Evolutionary conservation across 64 coral and sea anemone genomes (phyloP).

Genomic region (Montipora sp.): DNA sequence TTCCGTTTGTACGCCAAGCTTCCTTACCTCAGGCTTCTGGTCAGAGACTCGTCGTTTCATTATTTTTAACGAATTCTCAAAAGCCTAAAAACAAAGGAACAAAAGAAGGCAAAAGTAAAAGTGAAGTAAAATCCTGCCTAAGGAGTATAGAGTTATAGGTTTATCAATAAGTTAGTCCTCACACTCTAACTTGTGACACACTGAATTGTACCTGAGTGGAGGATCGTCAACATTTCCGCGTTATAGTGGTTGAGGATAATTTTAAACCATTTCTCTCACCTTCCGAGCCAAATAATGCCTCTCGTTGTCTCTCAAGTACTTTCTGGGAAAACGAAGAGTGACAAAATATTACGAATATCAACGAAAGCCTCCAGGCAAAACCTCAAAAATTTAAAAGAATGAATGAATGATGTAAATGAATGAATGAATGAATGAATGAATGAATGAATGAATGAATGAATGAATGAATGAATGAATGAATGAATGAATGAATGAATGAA

Average conservation of each 20-base stretch:
- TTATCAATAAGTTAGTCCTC: too few species aligned
- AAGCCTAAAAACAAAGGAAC: slow-evolving; percentile 56
- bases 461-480: too few species aligned
- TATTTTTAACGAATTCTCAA: slow-evolving; percentile 75
- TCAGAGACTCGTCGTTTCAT: slow-evolving; percentile 66
- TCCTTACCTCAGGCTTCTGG: slow-evolving; percentile 72
- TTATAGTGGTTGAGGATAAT: too few species aligned
- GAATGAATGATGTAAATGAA: not conserved
- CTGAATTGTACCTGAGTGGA: too few species aligned
- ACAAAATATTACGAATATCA: not conserved
- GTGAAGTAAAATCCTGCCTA: too few species aligned
- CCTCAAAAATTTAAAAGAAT: not conserved
- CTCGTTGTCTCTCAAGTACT: slow-evolving; percentile 96
- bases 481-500: too few species aligned
- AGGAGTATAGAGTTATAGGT: too few species aligned
- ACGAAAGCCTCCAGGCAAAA: not conserved
- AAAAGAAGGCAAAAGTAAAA: not conserved
- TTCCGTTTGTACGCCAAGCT: too few species aligned
- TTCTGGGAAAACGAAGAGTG: slow-evolving; percentile 65
- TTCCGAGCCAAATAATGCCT: slow-evolving; percentile 74
- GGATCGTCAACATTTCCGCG: too few species aligned
- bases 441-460: not conserved
- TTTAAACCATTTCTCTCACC: slow-evolving; percentile 41
- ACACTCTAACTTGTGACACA: too few species aligned
- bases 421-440: too few species aligned